A percentile compares a stretch with the other conserved stretches of the same genome.
Evolutionary conservation across 2,113 vertebrate genomes (phyloP).

Genomic region (Fulmarus glacialis): DNA sequence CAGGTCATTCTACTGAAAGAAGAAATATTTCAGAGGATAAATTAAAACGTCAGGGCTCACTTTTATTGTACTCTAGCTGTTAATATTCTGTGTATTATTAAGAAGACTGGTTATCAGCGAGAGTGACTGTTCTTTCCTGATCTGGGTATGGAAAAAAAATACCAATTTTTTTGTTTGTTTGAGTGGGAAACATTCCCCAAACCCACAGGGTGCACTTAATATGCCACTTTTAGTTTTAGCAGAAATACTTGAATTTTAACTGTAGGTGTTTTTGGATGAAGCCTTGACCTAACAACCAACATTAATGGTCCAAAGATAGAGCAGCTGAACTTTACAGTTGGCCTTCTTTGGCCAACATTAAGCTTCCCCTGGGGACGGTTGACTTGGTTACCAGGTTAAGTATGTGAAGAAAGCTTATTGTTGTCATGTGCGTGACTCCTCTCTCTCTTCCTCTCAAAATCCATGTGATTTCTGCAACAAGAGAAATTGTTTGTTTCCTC

Average conservation of each 20-base stretch:
- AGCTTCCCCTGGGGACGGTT: constrained; percentile 29
- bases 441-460: background rate
- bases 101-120: constrained; percentile 48
- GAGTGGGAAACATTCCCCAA: constrained; percentile 68
- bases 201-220: constrained; percentile 66
- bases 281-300: constrained; percentile 65
- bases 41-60: constrained; percentile 22
- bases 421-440: background rate
- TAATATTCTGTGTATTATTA: constrained; percentile 20
- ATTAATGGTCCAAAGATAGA: constrained; percentile 71
- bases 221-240: constrained; percentile 67
- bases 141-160: background rate
- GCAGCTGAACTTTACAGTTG: constrained; percentile 58
- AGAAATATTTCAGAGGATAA: background rate
- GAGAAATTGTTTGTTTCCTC: background rate
- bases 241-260: constrained; percentile 64
- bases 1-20: constrained; percentile 4
- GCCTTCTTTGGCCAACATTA: constrained; percentile 34
- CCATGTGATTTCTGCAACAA: background rate
- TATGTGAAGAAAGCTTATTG: constrained; percentile 34
- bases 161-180: background rate
- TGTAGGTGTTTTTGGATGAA: constrained; percentile 66
- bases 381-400: constrained; percentile 50
- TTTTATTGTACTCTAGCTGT: constrained; percentile 21
- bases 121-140: constrained; percentile 32